These are phyloP conservation scores for Emydoidea blandingii DNA, from an alignment of 2,797 vertebrate genomes.

Conservation along the genomic window DNA sequence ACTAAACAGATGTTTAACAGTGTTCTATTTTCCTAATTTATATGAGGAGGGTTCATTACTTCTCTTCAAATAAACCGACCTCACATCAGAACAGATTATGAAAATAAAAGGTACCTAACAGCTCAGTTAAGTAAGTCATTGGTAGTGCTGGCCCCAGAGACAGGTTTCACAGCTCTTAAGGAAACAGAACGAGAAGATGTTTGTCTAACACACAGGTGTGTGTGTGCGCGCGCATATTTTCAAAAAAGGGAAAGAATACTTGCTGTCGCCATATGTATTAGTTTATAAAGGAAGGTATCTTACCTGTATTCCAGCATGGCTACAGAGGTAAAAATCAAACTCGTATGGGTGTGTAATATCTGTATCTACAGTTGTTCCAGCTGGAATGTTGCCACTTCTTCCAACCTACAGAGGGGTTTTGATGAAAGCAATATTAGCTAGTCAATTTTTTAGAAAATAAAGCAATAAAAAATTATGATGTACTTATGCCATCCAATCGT, in stretches of 20 bases:
- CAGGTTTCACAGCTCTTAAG: background rate
- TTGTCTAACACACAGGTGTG: background rate
- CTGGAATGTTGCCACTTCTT: slow-evolving; percentile 98
- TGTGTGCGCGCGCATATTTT: background rate
- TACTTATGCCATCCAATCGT: background rate
- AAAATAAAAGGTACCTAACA: background rate
- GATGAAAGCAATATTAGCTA: slow-evolving; percentile 32
- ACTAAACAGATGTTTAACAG: background rate
- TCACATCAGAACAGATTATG: background rate
- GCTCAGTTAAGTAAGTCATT: background rate
- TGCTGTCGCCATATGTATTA: background rate
- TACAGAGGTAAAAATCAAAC: slow-evolving; percentile 99
- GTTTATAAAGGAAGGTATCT: background rate
- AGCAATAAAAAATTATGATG: background rate
- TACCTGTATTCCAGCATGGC: slow-evolving; percentile 99
- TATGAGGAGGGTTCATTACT: background rate
- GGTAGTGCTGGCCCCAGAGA: background rate
- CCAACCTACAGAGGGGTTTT: slow-evolving; percentile 87
- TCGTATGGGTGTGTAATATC: slow-evolving; percentile 98
- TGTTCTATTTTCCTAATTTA: background rate
- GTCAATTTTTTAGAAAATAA: background rate
- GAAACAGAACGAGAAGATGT: background rate
- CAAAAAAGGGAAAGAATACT: background rate
- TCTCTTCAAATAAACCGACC: background rate
- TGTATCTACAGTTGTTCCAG: slow-evolving; percentile 97